Base-by-base conservation (phyloP, 2,113 vertebrate species). In the Laterallus jamaicensis region DNA sequence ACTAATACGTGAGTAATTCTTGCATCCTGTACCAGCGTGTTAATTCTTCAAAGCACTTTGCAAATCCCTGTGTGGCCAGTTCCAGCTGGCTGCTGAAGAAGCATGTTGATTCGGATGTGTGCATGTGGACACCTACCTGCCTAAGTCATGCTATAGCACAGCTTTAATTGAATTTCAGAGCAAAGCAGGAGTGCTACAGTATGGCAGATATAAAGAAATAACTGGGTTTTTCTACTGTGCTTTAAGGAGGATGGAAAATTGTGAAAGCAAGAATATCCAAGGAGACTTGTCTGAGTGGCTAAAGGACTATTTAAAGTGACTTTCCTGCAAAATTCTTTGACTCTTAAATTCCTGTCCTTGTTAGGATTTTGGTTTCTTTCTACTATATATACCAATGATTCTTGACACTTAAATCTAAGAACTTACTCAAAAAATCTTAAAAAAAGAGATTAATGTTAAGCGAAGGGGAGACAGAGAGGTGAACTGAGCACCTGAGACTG, bases 21-120 rank as follows among this genome's bases (percentile, higher is more conserved):
- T 56, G n/a, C 7, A 8, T 80, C 63, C 81, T 6, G 1, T 49
- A 79, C 54, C 32, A 81, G 85, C 2, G n/a, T 82, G 91, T 63
- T 96, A 96, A 96, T 94, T 82, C 96, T 47, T 35, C 74, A 63
- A 75, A 85, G 74, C 82, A 69, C 59, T 73, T n/a, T 82, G 86
- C 59, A 97, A 96, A 95, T 95, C 96, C 95, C 88, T 47, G 15
- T 0, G 4, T 59, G 86, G 42, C 42, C 89, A 0, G 9, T 93
- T 95, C 91, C 89, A 95, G 95, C 91, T 95, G 95, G 89, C 93
- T 3, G 12, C 69, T 77, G 35, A 12, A 31, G n/a, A 37, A 24
- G 50, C 70, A 15, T 0, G 0, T 16, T 24, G 44, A 7, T 56
- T 76, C 68, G 32, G 56, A 63, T 4, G 49, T 13, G 16, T 50